Base-by-base conservation (phyloP, 2,797 vertebrate species). In the Helarctos malayanus region DNA sequence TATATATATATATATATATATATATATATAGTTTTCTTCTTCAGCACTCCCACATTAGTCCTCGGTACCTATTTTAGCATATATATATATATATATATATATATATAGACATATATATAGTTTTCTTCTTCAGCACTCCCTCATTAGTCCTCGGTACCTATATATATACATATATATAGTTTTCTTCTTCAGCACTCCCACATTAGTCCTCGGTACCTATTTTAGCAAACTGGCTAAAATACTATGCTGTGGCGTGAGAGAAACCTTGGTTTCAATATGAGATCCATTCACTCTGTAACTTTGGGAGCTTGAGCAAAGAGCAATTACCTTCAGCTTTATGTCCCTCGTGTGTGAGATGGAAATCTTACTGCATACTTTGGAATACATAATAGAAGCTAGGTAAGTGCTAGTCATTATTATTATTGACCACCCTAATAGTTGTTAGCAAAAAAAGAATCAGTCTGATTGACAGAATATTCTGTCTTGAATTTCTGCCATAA, bases 241-340 rank as follows among this genome's bases (percentile, higher is more conserved):
- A 52, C 7, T 41, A 92, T 81, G n/a, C 38, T 81, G 0, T 61
- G 10, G 29, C 38, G 6, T 56, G 78, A 56, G 4, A 41, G 1
- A 73, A 21, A 41, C 3, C n/a, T 56, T 32, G 78, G 19, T 80
- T 97, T 79, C 45, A 1, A 56, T 23, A 88, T 65, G 35, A 63
- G 5, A 65, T 88, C 16, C 32, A 76, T 69, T 89, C 49, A 87
- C 29, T 88, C 16, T 47, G 32, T 21, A 23, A 35, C 4, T 76
- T 52, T 71, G 14, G 35, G 45, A 91, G 56, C 6, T 61, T 95
- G 29, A 81, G 2, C 8, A 96, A 92, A 92, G n/a, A 94, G 27
- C 29, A 59, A 19, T 35, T 89, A 88, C 9, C 18, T 59, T 88
- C 52, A 84, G 27, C 32, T 71, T 83, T 35, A 92, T 61, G 35